Base-by-base conservation (phyloP, 2,797 vertebrate genomes). In the Lepidocolaptes lacrymiger region DNA sequence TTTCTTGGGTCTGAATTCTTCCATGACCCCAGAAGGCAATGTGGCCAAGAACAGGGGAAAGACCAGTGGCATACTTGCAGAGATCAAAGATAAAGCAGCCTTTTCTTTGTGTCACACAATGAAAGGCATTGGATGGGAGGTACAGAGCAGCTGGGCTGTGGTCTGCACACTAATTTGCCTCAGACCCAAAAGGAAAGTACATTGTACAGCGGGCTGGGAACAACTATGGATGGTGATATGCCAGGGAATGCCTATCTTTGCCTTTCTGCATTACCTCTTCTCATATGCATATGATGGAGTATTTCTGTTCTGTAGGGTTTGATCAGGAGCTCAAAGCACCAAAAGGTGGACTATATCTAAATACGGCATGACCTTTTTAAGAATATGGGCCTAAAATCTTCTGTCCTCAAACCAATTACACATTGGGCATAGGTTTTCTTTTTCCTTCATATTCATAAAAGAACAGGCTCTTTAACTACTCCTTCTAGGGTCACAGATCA, bases 401-500 rank as follows among this genome's bases (percentile, higher is more conserved):
- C 67, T 92, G 32, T 74, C 56, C 46, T 85, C n/a, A 14, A 90
- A 84, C 3, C 34, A 93, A 22, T 72, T 36, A 64, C 58, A 12
- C 27, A 52, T 49, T 48, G 19, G 61, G 30, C 41, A 76, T 71
- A 87, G n/a, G 44, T 58, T 88, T 92, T 16, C 44, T 91, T 92
- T 91, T 72, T 46, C 13, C 12, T 51, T 58, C 17, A 51, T 78
- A 22, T 32, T 54, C 0, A 7, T 66, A 30, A 69, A 74, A 71
- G 21, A 56, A 94, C 52, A 59, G 56, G 2, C 19, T 80, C n/a
- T 82, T 89, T 66, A 71, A 55, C 39, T 89, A 43, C 56, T 89
- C 20, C 89, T 94, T 91, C 44, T 43, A 81, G 84, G 85, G 37
- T 75, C 86, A 91, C 56, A 84, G 75, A 91, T 69, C 79, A 84